These are phyloP conservation scores for Hemiscyllium ocellatum DNA, from an alignment of 2,113 vertebrate genomes.

Conservation along the genomic window DNA sequence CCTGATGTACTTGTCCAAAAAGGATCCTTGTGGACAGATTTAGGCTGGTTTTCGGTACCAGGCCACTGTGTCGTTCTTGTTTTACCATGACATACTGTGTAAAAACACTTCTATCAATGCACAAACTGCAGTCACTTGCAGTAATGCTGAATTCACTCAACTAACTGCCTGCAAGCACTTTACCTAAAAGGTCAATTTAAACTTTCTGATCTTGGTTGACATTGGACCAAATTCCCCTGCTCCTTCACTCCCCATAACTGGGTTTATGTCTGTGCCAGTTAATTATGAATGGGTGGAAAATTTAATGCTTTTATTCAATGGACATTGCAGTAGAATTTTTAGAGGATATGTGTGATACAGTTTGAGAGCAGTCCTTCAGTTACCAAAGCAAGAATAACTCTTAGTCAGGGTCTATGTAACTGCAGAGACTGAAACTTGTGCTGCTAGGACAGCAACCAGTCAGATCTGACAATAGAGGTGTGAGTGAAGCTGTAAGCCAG, in stretches of 20 bases:
- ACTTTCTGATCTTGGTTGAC: neutral
- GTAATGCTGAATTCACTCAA: neutral
- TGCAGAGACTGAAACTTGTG: neutral
- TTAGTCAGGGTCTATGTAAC: neutral
- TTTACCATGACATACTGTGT: neutral
- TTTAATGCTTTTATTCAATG: neutral
- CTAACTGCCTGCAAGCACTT: neutral
- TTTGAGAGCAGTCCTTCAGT: neutral
- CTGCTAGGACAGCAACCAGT: neutral
- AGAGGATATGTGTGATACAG: neutral
- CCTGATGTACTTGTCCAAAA: neutral
- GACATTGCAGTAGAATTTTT: neutral
- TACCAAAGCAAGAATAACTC: neutral
- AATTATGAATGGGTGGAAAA: neutral
- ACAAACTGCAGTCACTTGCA: neutral
- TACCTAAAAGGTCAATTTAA: neutral
- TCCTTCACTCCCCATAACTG: no score
- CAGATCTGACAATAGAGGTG: neutral
- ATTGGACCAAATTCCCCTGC: neutral
- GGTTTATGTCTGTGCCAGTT: neutral
- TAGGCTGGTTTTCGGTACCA: neutral
- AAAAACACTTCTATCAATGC: neutral
- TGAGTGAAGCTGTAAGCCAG: neutral
- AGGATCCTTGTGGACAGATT: neutral
- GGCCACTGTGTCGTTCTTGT: neutral